Evolutionary conservation across 2,797 vertebrate species (phyloP), one percentile per base, ranked within the genome.

Genomic region (Sebastes trivittatus): DNA sequence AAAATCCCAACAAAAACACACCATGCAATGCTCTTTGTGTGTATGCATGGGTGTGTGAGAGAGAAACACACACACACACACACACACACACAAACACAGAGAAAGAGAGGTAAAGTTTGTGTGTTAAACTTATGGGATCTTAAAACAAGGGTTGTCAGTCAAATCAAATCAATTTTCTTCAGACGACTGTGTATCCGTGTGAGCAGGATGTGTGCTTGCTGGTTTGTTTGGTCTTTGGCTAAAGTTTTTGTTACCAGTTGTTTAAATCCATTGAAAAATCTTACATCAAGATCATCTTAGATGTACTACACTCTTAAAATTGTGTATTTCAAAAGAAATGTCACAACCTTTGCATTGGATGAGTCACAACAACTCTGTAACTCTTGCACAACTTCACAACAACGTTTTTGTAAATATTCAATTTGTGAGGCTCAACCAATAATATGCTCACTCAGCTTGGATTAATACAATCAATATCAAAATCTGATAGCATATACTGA

Each of bases 1-100:
- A 95, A 95, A 95, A 94, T 93, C 87, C 90, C 90, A 94, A 91
- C 88, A 93, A 95, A 94, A 93, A 94, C 90, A 90, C 90, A 93
- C 92, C 89, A 86, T 91, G 91, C 93, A 77, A 94, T 91, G 87
- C 88, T 90, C 82, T 88, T 81, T 92, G 85, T 86, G 80, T 78
- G 82, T 70, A 30, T 76, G 67, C 3, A 7, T 74, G 74, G 65
- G 62, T 78, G 55, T 76, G 62, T 36, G 25, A 13, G 46, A 52
- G 22, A 23, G 0, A 63, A 14, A 68, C 5, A 72, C 7, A 71
- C 25, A 67, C 10, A 71, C 9, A 68, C 11, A 55, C 7, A 59
- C 4, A 22, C 20, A 64, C n/a, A 46, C 29, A 32, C 25, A 29
- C 6, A 58, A 5, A 72, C 16, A 66, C 6, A 65, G 9, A 29